A percentile compares a stretch with the other conserved stretches of the same genome.
Conservation (phyloP, 2,888 invertebrate genomes). For the Pristionchus mayeri region DNA sequence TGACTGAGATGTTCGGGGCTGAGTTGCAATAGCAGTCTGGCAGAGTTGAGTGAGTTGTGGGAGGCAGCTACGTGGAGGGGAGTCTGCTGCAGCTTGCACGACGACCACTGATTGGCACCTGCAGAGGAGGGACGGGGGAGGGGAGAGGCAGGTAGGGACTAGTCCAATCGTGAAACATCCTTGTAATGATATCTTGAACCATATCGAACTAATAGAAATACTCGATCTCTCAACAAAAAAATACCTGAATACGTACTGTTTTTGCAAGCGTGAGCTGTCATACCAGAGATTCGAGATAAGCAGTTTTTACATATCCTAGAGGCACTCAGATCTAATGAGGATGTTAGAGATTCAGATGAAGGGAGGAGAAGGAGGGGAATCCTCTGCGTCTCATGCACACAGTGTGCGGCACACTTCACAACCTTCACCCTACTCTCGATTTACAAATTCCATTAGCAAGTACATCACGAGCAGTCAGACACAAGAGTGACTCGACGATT, state of each 20-base stretch:
- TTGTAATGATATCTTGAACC: neutral
- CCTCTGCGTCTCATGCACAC: too few relatives aligned
- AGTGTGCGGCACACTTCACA: neutral
- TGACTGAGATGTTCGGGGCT: constrained; percentile 40
- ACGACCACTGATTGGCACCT: constrained; percentile 45
- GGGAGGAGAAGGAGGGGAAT: neutral
- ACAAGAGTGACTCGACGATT: neutral
- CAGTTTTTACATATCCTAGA: neutral
- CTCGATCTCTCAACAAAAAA: neutral
- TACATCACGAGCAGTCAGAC: neutral
- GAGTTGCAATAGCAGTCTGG: constrained; percentile 3
- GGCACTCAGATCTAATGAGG: neutral
- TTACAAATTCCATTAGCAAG: too few relatives aligned
- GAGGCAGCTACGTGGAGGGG: constrained; percentile 45
- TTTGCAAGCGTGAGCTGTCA: neutral
- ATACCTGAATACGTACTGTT: neutral
- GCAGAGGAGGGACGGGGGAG: too few relatives aligned
- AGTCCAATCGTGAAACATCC: too few relatives aligned
- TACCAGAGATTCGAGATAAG: neutral
- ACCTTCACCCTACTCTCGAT: neutral
- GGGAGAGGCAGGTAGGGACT: too few relatives aligned
- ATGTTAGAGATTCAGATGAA: neutral
- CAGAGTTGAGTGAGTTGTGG: constrained; percentile 42
- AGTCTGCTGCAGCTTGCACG: constrained; percentile 47
- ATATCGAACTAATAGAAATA: neutral